Conservation (phyloP, 2,797 vertebrate genomes). For the Darevskia mixta region DNA sequence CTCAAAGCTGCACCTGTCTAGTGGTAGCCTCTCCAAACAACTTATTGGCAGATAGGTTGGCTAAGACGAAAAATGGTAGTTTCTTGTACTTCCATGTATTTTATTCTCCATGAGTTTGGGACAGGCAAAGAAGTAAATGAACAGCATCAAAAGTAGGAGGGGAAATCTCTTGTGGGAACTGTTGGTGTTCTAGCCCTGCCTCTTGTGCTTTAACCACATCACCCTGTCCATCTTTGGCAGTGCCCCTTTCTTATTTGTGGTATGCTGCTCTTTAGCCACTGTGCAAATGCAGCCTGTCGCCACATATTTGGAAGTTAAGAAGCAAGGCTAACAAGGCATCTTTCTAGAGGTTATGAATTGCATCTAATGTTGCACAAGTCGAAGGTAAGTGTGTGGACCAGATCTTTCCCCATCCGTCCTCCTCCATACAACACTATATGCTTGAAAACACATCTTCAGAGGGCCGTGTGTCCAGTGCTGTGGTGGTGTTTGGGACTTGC, state of each 20-base stretch:
- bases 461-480: too few relatives aligned
- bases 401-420: too few relatives aligned
- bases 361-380: too few relatives aligned
- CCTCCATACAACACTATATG: too few relatives aligned
- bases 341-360: not conserved
- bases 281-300: not conserved
- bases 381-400: too few relatives aligned
- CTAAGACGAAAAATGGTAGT: constrained; percentile 24
- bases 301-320: not conserved
- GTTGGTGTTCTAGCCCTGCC: not conserved
- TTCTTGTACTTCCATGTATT: constrained; percentile 31
- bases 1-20: constrained; percentile 44
- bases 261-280: not conserved
- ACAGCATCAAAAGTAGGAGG: not conserved
- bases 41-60: not conserved
- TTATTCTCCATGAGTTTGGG: constrained; percentile 10
- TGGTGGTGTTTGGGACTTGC: too few relatives aligned
- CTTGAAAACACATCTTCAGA: too few relatives aligned
- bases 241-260: not conserved
- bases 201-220: not conserved
- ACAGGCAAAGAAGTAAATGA: constrained; percentile 1
- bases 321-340: not conserved
- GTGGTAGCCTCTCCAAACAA: constrained; percentile 7
- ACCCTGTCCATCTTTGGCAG: not conserved
- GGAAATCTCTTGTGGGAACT: not conserved